A percentile compares a stretch with the other conserved stretches of the same genome.
Conservation (phyloP, 2,797 vertebrate species). For the Arrhamphus sclerolepis region DNA sequence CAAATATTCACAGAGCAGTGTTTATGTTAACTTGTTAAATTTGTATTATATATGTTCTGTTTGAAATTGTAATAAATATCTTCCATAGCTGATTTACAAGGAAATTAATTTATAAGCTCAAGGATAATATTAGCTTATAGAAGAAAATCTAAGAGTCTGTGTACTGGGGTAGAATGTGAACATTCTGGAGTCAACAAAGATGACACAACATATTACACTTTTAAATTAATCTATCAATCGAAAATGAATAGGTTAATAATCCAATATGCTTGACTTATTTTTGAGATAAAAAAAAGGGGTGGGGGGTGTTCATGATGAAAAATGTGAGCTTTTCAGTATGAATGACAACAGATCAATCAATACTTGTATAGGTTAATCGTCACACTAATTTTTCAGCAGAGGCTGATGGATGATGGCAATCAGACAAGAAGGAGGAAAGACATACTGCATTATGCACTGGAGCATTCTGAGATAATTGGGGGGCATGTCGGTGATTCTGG, state of each 20-base stretch:
- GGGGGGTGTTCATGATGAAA: slow-evolving; percentile 40
- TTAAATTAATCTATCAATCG: slow-evolving; percentile 54
- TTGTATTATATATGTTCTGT: too few relatives aligned
- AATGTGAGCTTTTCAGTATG: slow-evolving; percentile 47
- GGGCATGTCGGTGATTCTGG: too few relatives aligned
- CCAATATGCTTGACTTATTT: slow-evolving; percentile 58
- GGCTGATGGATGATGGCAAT: slow-evolving; percentile 53
- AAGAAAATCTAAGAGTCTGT: background rate
- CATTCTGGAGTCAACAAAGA: slow-evolving; percentile 2
- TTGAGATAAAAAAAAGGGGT: slow-evolving; percentile 47
- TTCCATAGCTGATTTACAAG: too few relatives aligned
- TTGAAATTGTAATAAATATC: too few relatives aligned
- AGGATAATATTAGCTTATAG: too few relatives aligned
- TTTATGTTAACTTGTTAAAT: too few relatives aligned
- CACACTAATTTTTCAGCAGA: slow-evolving; percentile 47
- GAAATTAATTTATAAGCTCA: too few relatives aligned
- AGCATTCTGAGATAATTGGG: background rate
- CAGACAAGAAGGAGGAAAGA: slow-evolving; percentile 26
- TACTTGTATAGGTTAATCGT: slow-evolving; percentile 65
- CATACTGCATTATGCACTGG: background rate
- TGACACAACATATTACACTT: slow-evolving; percentile 7
- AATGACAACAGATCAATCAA: slow-evolving; percentile 62
- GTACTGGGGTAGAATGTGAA: background rate
- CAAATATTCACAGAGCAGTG: too few relatives aligned
- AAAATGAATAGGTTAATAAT: slow-evolving; percentile 74